These are phyloP conservation scores for Neotoma lepida DNA, from an alignment of 2,113 vertebrate genomes.

Conservation along the genomic window DNA sequence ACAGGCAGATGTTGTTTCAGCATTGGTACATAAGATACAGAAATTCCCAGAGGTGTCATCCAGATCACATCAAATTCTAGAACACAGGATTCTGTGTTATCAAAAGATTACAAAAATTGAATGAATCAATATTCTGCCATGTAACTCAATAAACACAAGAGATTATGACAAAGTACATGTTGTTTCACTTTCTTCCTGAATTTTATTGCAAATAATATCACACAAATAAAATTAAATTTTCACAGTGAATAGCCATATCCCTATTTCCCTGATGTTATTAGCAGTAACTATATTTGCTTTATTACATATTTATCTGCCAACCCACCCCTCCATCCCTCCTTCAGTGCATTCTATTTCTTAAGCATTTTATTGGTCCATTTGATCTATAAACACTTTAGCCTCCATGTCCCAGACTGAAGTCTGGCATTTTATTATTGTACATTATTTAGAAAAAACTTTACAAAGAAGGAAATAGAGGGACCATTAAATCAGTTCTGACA, in stretches of 20 bases:
- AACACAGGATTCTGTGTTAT: background rate
- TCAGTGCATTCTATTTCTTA: background rate
- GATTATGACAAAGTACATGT: background rate
- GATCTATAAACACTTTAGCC: background rate
- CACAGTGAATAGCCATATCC: background rate
- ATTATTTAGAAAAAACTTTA: background rate
- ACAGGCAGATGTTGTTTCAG: background rate
- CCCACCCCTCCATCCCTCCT: background rate
- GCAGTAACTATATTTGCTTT: background rate
- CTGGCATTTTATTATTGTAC: background rate
- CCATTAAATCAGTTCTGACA: background rate
- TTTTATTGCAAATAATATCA: background rate
- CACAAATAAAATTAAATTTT: background rate
- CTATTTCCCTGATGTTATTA: background rate
- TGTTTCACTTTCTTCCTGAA: background rate
- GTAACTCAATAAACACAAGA: background rate
- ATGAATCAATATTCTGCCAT: background rate
- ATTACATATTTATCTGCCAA: background rate
- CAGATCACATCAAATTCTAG: background rate
- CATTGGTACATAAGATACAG: background rate
- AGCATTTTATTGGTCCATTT: too few species aligned
- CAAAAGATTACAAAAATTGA: background rate
- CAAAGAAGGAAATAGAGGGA: background rate
- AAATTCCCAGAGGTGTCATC: too few species aligned
- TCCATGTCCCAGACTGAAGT: background rate